Base-by-base conservation (phyloP, 2,888 invertebrate species). In the Steinernema scapterisci region DNA sequence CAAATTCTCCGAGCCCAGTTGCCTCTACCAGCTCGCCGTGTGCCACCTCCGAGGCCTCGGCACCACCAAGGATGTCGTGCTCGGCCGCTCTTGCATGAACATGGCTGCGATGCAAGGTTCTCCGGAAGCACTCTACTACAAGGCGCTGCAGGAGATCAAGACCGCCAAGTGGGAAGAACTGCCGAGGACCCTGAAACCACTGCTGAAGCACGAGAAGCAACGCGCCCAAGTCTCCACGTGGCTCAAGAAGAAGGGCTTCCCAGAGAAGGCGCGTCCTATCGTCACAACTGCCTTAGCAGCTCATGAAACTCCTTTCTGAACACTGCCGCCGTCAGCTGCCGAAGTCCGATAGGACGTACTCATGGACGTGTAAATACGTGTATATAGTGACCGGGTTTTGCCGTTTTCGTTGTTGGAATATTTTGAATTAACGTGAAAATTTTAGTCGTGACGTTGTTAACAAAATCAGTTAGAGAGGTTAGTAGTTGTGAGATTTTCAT, bases 291-390 rank as follows among this genome's bases (percentile, higher is more conserved):
- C 63, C 3, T 7, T 63, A 7, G 63, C 63, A 1, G 16, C 38
- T 1, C 25, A 63, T 19, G 27, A 31, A 27, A 31, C 31, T 31
- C 31, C 63, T 2, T 31, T 63, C 25, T 16, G n/a, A 16, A 63
- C 11, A 54, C 13, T 25, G 16, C 38, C 38, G 38, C 38, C 38
- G 9, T 3, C 38, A 6, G 38, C 38, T 38, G 38, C 38, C 38
- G 9, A 38, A 9, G 9, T 38, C 38, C 5, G 38, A 38, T 38
- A 38, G 38, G 38, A 38, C 38, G 38, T 38, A 9, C 38, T 38
- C 9, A 27, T 63, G 25, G 63, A 38, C n/a, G 63, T 63, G 25
- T 63, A 63, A 63, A 27, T 63, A 63, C 63, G 63, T 63, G 63
- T 63, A 63, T 27, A 63, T 63, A 63, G 9, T 31, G 23, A 38